Evolutionary conservation across 1,140 invertebrate species (phyloP).

Genomic region (Drosophila asahinai): DNA sequence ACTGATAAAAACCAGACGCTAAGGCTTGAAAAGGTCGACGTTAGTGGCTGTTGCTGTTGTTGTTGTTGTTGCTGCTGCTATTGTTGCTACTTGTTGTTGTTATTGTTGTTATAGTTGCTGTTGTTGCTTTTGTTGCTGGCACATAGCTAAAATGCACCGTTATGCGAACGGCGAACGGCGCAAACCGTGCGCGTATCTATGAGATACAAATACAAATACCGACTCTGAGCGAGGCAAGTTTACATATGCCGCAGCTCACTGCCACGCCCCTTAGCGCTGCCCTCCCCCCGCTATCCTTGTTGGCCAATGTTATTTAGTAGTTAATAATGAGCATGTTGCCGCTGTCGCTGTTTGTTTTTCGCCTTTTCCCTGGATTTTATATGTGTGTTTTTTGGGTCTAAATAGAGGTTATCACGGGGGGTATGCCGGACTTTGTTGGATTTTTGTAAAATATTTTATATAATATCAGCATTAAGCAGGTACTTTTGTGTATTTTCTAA

Average conservation of each 20-base stretch:
- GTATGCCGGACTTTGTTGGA: not conserved
- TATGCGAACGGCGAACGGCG: conserved; percentile 45
- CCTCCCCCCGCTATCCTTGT: conserved; percentile 25
- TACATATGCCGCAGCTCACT: conserved; percentile 63
- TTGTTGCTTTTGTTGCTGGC: conserved; percentile 11
- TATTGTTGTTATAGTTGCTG: conserved; percentile 3
- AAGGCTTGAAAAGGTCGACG: conserved; percentile 77
- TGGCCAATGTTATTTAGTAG: conserved; percentile 79
- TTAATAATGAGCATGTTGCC: conserved; percentile 83
- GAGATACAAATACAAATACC: conserved; percentile 71
- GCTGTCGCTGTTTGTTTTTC: conserved; percentile 74
- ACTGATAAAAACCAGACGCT: conserved; percentile 76
- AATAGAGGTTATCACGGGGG: conserved; percentile 4
- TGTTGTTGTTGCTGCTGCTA: conserved; percentile 4
- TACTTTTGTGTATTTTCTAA: too few relatives aligned
- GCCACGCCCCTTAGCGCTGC: not conserved
- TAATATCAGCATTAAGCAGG: too few relatives aligned
- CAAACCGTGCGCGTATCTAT: conserved; percentile 65
- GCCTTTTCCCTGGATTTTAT: conserved; percentile 5
- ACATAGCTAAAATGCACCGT: conserved; percentile 79
- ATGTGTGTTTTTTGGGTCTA: not conserved
- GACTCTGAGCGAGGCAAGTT: conserved; percentile 37
- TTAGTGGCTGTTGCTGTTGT: conserved; percentile 30
- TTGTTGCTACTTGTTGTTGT: conserved; percentile 27
- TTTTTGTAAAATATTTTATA: not conserved